Conservation (phyloP, 2,113 vertebrate species). For the Corythaeola cristata region DNA sequence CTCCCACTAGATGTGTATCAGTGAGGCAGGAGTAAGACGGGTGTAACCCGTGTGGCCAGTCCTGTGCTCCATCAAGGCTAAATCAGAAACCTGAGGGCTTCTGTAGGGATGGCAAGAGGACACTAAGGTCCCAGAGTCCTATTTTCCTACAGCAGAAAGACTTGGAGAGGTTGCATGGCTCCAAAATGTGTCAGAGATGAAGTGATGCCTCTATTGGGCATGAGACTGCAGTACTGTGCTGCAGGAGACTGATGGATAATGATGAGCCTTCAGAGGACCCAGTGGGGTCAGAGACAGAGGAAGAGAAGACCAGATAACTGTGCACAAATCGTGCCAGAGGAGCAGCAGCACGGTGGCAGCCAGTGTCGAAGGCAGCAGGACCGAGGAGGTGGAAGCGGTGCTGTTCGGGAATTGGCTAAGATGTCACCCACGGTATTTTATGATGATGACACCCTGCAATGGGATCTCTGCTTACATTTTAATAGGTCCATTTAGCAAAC, state of each 20-base stretch:
- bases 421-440: not conserved
- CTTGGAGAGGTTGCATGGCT: not conserved
- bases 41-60: not conserved
- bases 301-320: not conserved
- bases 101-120: not conserved
- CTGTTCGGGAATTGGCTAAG: not conserved
- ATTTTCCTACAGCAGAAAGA: not conserved
- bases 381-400: not conserved
- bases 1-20: not conserved
- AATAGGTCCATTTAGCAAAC: slow-evolving; percentile 2
- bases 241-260: not conserved
- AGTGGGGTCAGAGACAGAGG: not conserved
- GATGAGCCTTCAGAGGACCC: not conserved
- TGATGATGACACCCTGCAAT: not conserved
- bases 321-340: not conserved
- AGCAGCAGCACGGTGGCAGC: not conserved
- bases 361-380: not conserved
- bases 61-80: not conserved
- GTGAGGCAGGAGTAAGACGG: not conserved
- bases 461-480: slow-evolving; percentile 26
- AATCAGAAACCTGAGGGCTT: not conserved
- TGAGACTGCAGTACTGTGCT: not conserved
- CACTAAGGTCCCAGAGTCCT: no score
- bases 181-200: not conserved
- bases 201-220: not conserved